Evolutionary conservation across 2,888 invertebrate genomes (phyloP).

Genomic region (Selenia dentaria): DNA sequence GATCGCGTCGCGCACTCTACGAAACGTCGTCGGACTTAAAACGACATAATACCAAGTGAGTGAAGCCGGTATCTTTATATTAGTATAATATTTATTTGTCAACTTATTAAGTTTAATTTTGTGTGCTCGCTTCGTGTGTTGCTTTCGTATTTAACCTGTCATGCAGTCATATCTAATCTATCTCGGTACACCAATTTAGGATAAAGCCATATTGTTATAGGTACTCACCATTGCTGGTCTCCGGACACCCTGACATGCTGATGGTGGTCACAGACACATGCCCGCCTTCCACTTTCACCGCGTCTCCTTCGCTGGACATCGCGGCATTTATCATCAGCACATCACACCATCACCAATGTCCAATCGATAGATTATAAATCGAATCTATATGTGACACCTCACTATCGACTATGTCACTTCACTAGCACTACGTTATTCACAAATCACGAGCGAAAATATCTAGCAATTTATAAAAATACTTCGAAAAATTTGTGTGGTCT

Average conservation of each 20-base stretch:
- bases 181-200: no score
- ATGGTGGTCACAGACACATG: slow-evolving; percentile 93
- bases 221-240: slow-evolving; percentile 83
- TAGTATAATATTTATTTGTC: no score
- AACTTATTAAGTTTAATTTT: no score
- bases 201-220: no score
- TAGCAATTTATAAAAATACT: slow-evolving; percentile 50
- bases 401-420: slow-evolving; percentile 54
- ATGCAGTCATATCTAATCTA: no score
- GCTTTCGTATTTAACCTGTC: no score
- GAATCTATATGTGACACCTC: slow-evolving; percentile 57
- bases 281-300: slow-evolving; percentile 78
- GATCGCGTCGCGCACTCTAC: no score
- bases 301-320: slow-evolving; percentile 75
- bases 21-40: no score
- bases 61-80: no score
- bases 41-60: no score
- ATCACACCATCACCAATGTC: slow-evolving; percentile 36
- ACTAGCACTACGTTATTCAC: slow-evolving; percentile 63
- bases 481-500: slow-evolving; percentile 65
- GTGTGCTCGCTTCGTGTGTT: no score
- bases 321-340: slow-evolving; percentile 55
- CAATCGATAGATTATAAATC: slow-evolving; percentile 11
- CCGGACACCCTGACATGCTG: slow-evolving; percentile 86
- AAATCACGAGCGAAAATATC: slow-evolving; percentile 32